Evolutionary conservation across 37 sponge, comb jelly and placozoan species (phyloP).

Genomic region (Hexactinellida sp.): DNA sequence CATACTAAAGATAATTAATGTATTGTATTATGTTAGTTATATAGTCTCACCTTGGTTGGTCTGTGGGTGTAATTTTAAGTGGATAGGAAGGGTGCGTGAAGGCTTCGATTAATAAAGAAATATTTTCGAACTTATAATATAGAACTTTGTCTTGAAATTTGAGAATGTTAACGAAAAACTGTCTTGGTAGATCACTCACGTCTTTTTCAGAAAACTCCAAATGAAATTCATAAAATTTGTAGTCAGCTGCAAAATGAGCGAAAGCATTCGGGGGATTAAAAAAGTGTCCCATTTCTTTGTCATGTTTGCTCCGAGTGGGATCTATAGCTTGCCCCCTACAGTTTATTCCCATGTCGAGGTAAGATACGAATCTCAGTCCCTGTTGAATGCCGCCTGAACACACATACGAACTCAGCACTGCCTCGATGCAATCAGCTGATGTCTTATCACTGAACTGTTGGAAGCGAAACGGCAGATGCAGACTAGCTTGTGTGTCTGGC

Average conservation of each 20-base stretch:
- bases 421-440: slow-evolving; percentile 82
- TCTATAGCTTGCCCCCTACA: not conserved
- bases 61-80: slow-evolving; percentile 31
- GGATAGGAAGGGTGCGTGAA: slow-evolving; percentile 84
- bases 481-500: not conserved
- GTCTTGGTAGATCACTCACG: not conserved
- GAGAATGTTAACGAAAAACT: not conserved
- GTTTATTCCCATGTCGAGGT: slow-evolving; percentile 33
- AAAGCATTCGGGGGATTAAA: not conserved
- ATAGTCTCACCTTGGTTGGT: not conserved
- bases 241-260: not conserved
- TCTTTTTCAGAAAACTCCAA: not conserved
- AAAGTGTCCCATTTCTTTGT: not conserved
- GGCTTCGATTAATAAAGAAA: slow-evolving; percentile 58
- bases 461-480: slow-evolving; percentile 13
- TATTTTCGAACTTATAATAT: slow-evolving; percentile 54
- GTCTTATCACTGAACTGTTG: slow-evolving; percentile 74
- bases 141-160: slow-evolving; percentile 18
- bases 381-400: slow-evolving; percentile 59
- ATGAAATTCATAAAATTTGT: not conserved
- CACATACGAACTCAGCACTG: slow-evolving; percentile 75
- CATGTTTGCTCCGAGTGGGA: not conserved
- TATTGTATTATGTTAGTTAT: too few relatives aligned
- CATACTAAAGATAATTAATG: too few relatives aligned
- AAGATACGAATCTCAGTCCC: slow-evolving; percentile 47